Evolutionary conservation across 2,888 invertebrate species (phyloP).

Genomic region (Pterostichus madidus): DNA sequence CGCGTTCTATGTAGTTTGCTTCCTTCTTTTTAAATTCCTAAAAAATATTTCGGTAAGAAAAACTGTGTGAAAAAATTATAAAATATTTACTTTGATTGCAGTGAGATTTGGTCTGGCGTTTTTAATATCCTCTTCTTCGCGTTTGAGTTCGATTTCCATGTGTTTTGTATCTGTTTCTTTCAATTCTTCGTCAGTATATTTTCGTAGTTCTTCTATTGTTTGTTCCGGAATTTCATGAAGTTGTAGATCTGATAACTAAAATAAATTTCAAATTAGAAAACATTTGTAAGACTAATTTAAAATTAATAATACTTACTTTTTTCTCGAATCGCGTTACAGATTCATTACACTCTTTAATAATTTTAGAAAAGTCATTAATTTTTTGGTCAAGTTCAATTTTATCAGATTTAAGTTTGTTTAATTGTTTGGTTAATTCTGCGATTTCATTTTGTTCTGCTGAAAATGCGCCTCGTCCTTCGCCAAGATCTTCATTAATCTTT

Average conservation of each 20-base stretch:
- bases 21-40: conserved; percentile 86
- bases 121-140: conserved; percentile 82
- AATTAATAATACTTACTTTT: conserved; percentile 78
- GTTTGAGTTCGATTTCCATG: conserved; percentile 80
- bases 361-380: conserved; percentile 77
- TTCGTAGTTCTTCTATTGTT: conserved; percentile 76
- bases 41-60: conserved; percentile 66
- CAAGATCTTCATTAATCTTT: conserved; percentile 80
- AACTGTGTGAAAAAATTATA: background rate
- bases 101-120: conserved; percentile 86
- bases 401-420: conserved; percentile 84
- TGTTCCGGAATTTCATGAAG: conserved; percentile 82
- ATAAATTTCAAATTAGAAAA: conserved; percentile 55
- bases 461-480: conserved; percentile 80
- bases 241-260: conserved; percentile 80
- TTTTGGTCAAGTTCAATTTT: conserved; percentile 88
- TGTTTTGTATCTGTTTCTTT: conserved; percentile 80
- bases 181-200: conserved; percentile 84
- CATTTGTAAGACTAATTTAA: background rate
- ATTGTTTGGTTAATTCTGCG: conserved; percentile 80
- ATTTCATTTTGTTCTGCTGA: conserved; percentile 83
- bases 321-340: conserved; percentile 81
- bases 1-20: conserved; percentile 85
- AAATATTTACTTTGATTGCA: conserved; percentile 83
- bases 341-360: conserved; percentile 79